Evolutionary conservation across 2,113 vertebrate genomes (phyloP).

Genomic region (Anarhynchus alexandrinus): DNA sequence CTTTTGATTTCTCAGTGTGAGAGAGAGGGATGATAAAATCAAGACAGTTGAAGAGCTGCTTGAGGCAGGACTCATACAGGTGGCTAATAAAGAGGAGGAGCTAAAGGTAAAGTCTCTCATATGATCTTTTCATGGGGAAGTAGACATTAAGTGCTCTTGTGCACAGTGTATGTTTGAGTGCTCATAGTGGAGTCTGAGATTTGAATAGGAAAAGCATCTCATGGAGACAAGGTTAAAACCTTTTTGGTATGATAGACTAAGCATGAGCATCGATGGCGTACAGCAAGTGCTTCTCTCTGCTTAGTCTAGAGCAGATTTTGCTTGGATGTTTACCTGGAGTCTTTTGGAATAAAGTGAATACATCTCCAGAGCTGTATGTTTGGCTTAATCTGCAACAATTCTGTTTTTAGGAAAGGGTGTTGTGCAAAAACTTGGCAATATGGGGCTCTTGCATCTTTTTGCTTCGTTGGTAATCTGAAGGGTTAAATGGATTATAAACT

Average conservation of each 20-base stretch:
- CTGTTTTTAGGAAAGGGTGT: not conserved
- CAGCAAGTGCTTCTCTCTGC: not conserved
- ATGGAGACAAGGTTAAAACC: not conserved
- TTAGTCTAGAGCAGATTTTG: not conserved
- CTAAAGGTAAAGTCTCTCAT: slow-evolving; percentile 79
- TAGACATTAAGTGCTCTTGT: not conserved
- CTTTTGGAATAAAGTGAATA: not conserved
- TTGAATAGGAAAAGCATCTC: not conserved
- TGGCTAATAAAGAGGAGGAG: slow-evolving; percentile 94
- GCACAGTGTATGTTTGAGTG: not conserved
- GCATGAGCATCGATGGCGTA: not conserved
- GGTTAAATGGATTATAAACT: not conserved
- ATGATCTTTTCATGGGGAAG: not conserved
- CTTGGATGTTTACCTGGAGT: not conserved
- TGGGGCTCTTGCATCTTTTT: not conserved
- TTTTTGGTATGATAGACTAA: not conserved
- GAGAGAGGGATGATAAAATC: slow-evolving; percentile 91
- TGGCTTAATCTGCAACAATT: not conserved
- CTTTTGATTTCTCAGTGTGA: slow-evolving; percentile 71
- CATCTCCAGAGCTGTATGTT: not conserved
- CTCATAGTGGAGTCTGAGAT: not conserved
- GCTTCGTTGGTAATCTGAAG: not conserved
- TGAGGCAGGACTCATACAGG: slow-evolving; percentile 90
- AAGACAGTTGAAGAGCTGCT: slow-evolving; percentile 90
- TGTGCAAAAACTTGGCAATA: not conserved